Base-by-base conservation (phyloP, 1,140 invertebrate genomes). In the Apis florea region DNA sequence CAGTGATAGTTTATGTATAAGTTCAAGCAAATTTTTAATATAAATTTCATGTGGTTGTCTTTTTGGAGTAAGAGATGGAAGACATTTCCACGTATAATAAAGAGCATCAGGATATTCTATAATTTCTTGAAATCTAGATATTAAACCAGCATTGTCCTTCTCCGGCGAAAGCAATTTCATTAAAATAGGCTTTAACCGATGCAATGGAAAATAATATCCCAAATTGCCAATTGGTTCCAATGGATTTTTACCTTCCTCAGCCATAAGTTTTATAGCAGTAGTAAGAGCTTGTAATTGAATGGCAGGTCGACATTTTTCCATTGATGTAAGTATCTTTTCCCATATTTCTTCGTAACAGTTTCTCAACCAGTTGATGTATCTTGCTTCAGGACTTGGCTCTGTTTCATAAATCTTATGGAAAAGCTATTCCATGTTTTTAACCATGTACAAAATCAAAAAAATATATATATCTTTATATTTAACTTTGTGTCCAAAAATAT, bases 11-110 rank as follows among this genome's bases (percentile, higher is more conserved):
- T 95, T 95, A 89, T 96, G 95, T 51, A 97, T 87, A 24, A 97
- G 90, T 73, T 95, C 94, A 49, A 97, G 91, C 85, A 96, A 95
- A 92, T 97, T 97, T 79, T 95, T 94, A 76, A 96, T 95, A 89
- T 96, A 96, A 61, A 94, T 90, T 83, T 95, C 94, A 69, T 94
- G 95, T 53, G 95, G 95, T 64, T 95, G 94, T 26, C 92, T 93
- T 89, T 95, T 94, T 13, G 93, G 92, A 58, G 94, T 94, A 53
- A 96, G 75, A n/a, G 92, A 91, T 10, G 94, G 94, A 84, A 96
- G 89, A 31, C 95, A 88, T 88, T 95, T 94, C 93, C 96, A 95
- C 10, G 94, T 92, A 81, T 94, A 93, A 84, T 95, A 95, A 21
- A 96, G 85, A 49, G 96, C 94, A 90, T 97, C 96, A 83, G 95